Evolutionary conservation across 2,797 vertebrate genomes (phyloP).

Genomic region (Sciurus vulgaris): DNA sequence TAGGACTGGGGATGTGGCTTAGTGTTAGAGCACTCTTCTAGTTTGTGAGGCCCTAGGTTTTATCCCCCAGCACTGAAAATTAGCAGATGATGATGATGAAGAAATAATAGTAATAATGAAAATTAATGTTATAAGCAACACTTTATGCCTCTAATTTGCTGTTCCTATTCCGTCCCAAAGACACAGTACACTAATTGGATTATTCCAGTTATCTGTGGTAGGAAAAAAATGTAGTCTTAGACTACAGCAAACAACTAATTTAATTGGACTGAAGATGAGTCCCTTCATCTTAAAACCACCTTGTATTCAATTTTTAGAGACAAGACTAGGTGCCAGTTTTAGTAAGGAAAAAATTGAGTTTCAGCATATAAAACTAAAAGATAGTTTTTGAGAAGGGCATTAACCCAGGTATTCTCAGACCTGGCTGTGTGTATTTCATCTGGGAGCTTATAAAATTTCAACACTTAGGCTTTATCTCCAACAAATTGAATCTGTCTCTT

Average conservation of each 20-base stretch:
- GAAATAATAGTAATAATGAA: neutral
- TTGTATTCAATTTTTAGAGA: conserved; percentile 19
- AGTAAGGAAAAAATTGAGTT: neutral
- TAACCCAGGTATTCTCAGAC: neutral
- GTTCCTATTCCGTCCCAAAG: conserved; percentile 2
- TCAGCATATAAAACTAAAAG: neutral
- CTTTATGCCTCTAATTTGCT: neutral
- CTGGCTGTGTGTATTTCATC: neutral
- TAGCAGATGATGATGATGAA: neutral
- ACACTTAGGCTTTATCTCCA: neutral
- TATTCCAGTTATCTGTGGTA: neutral
- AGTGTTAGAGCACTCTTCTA: too few relatives aligned
- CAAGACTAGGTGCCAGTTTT: neutral
- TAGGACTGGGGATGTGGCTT: too few relatives aligned
- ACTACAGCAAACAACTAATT: neutral
- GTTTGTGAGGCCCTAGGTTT: too few relatives aligned
- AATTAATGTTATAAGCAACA: neutral
- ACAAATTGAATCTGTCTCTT: neutral
- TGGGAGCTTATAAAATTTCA: neutral
- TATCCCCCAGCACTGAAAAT: too few relatives aligned
- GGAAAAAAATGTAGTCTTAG: neutral
- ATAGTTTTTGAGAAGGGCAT: neutral
- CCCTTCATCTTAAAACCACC: neutral
- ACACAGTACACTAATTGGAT: neutral
- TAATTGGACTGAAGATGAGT: neutral